Conservation (phyloP, 2,888 invertebrate species). For the Callimorpha dominula region DNA sequence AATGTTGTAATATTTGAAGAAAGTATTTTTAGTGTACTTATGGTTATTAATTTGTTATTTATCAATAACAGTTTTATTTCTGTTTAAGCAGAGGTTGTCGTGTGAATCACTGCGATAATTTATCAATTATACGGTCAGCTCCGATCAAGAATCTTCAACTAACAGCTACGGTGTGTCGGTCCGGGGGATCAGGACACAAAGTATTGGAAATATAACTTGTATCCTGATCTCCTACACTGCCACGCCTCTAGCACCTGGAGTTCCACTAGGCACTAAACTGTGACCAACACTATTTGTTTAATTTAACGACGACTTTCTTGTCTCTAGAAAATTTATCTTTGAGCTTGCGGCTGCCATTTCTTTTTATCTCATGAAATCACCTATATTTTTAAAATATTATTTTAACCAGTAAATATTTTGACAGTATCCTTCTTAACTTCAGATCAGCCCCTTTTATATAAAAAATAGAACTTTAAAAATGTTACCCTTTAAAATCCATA, state of each 20-base stretch:
- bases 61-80: background rate
- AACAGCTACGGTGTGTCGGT: background rate
- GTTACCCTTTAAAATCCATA: too few relatives aligned
- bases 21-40: too few relatives aligned
- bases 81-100: background rate
- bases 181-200: conserved; percentile 2
- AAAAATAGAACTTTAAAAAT: background rate
- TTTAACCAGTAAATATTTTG: background rate
- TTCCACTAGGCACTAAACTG: background rate
- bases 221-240: conserved; percentile 1
- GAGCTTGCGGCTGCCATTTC: background rate
- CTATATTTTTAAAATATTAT: background rate
- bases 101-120: background rate
- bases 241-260: background rate
- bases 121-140: background rate
- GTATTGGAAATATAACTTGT: background rate
- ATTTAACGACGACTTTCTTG: background rate
- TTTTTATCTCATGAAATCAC: background rate
- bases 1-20: too few relatives aligned
- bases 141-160: background rate
- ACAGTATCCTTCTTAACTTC: background rate
- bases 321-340: background rate
- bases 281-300: background rate
- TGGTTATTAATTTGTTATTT: background rate
- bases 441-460: background rate